Evolutionary conservation across 2,113 vertebrate species (phyloP).

Genomic region (Thalassarche chlororhynchos): DNA sequence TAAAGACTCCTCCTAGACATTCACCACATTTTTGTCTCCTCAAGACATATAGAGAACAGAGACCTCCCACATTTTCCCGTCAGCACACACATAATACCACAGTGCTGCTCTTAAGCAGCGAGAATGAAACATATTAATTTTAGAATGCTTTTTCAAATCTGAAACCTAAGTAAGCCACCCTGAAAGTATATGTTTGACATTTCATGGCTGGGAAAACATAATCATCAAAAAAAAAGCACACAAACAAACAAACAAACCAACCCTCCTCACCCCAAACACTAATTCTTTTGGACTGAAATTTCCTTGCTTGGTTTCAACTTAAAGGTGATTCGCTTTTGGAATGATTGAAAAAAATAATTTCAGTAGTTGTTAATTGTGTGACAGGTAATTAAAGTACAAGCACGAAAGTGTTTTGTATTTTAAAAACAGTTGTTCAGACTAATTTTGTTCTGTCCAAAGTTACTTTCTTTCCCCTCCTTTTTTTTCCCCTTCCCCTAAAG

Average conservation of each 20-base stretch:
- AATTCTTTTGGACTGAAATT: neutral
- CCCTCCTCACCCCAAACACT: fast-evolving
- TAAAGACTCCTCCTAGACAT: neutral
- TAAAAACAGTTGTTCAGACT: neutral
- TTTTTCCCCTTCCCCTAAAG: neutral
- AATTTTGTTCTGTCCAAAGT: neutral
- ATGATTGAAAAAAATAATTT: neutral
- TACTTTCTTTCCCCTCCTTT: neutral
- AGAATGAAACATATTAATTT: neutral
- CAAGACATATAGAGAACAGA: neutral
- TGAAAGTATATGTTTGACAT: neutral
- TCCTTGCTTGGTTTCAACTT: neutral
- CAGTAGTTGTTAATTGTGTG: neutral
- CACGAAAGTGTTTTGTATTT: neutral
- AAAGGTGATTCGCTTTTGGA: neutral
- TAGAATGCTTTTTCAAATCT: neutral
- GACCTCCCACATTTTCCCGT: neutral
- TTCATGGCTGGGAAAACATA: neutral
- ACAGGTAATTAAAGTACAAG: neutral
- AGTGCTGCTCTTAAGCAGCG: neutral
- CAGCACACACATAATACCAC: neutral
- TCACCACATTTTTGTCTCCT: neutral
- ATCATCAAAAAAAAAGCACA: neutral
- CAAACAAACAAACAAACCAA: neutral
- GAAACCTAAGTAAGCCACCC: neutral